Evolutionary conservation across 2,113 vertebrate species (phyloP).

Genomic region (Pelobates fuscus): DNA sequence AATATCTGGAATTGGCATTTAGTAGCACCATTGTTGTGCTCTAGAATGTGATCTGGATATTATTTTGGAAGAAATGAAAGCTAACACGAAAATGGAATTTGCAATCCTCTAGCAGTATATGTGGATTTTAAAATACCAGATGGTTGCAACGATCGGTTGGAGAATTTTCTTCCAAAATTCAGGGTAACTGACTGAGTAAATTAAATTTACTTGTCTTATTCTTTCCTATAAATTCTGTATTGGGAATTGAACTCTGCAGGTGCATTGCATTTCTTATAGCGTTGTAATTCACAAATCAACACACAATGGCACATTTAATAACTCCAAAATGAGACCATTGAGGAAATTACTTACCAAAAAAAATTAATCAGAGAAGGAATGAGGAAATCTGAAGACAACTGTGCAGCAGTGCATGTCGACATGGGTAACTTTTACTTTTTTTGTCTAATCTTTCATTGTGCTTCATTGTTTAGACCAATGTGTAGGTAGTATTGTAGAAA

Average conservation of each 20-base stretch:
- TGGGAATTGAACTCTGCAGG: constrained; percentile 10
- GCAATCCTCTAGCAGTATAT: not conserved
- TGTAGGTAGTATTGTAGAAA: too few species aligned
- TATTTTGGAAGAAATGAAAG: not conserved
- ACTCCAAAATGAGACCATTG: not conserved
- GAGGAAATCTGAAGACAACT: not conserved
- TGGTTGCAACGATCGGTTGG: constrained; percentile 13
- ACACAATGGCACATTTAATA: not conserved
- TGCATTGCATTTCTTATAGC: not conserved
- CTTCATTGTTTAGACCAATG: too few species aligned
- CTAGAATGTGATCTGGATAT: not conserved
- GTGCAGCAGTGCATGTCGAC: not conserved
- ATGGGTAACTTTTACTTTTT: too few species aligned
- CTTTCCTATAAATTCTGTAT: not conserved
- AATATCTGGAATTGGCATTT: too few species aligned
- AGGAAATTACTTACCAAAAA: not conserved
- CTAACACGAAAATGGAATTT: not conserved
- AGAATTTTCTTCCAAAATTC: constrained; percentile 8
- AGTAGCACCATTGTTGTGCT: too few species aligned
- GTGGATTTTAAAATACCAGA: constrained; percentile 13
- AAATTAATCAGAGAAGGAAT: not conserved
- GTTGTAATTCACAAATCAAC: not conserved
- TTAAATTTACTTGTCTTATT: not conserved
- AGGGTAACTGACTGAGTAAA: constrained; percentile 10
- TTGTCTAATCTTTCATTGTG: too few species aligned